Percentiles rank a stretch among this genome's conserved stretches.
Conservation (phyloP, 2,797 vertebrate species). For the Dipus sagitta region DNA sequence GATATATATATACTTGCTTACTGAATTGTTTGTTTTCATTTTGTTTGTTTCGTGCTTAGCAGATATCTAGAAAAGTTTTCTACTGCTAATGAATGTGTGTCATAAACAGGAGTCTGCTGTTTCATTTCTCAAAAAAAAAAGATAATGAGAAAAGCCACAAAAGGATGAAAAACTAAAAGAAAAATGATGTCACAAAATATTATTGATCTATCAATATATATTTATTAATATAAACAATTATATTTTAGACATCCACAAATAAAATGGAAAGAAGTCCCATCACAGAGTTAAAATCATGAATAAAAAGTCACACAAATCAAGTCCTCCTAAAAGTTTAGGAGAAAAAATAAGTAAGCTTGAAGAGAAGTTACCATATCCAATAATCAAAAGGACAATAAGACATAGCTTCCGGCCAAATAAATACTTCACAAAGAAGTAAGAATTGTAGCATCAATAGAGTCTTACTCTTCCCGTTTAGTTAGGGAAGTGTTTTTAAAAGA, state of each 20-base stretch:
- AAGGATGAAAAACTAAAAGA: not conserved
- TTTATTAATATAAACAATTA: not conserved
- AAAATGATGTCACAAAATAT: not conserved
- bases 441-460: not conserved
- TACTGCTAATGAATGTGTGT: no score
- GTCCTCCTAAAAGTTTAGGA: not conserved
- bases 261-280: not conserved
- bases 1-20: no score
- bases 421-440: not conserved
- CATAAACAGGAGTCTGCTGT: no score
- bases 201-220: not conserved
- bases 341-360: not conserved
- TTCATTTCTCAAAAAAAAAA: no score
- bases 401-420: not conserved
- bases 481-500: not conserved
- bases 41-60: no score
- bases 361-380: not conserved
- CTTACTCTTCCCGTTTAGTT: not conserved
- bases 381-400: not conserved
- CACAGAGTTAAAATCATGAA: not conserved
- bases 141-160: not conserved
- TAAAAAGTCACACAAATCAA: not conserved
- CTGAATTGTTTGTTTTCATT: no score
- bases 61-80: no score
- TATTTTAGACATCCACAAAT: not conserved